These are phyloP conservation scores for Sebastolobus alascanus DNA, from an alignment of 2,797 vertebrate genomes.

Conservation along the genomic window DNA sequence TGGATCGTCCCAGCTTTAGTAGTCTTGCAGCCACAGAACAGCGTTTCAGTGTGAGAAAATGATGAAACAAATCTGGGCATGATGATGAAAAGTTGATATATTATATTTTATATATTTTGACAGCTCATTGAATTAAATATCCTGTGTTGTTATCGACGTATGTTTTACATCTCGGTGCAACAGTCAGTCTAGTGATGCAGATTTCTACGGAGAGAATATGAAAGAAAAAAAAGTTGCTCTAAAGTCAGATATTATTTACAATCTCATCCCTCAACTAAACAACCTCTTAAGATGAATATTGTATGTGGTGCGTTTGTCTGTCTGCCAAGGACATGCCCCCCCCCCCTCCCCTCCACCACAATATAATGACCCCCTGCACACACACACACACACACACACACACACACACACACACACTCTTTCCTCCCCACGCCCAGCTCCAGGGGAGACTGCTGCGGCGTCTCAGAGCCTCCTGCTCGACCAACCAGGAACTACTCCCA, in stretches of 20 bases:
- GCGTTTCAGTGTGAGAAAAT: no score
- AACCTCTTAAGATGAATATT: conserved; percentile 35
- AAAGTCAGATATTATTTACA: conserved; percentile 11
- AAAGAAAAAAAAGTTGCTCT: neutral
- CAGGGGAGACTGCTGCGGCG: conserved; percentile 73
- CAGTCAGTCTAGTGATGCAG: neutral
- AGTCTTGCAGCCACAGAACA: no score
- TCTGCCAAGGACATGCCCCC: conserved; percentile 58
- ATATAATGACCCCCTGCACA: conserved; percentile 45
- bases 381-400: conserved; percentile 24
- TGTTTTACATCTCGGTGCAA: neutral
- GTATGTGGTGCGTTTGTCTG: conserved; percentile 39
- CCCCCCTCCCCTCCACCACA: conserved; percentile 34
- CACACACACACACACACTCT: conserved; percentile 45
- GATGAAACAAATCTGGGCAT: no score
- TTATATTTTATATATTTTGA: no score
- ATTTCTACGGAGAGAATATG: no score
- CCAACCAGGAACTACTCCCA: conserved; percentile 72
- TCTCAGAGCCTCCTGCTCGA: conserved; percentile 72
- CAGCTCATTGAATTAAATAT: no score
- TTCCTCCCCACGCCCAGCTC: conserved; percentile 70
- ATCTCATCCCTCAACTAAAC: conserved; percentile 15
- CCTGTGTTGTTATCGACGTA: neutral
- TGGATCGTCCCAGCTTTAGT: no score
- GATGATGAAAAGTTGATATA: no score